A percentile compares a stretch with the other conserved stretches of the same genome.
phyloP scores from a whole-genome alignment of 30 jellyfish, hydroid and myxozoan species.

The Phacellophora camtschatica region DNA sequence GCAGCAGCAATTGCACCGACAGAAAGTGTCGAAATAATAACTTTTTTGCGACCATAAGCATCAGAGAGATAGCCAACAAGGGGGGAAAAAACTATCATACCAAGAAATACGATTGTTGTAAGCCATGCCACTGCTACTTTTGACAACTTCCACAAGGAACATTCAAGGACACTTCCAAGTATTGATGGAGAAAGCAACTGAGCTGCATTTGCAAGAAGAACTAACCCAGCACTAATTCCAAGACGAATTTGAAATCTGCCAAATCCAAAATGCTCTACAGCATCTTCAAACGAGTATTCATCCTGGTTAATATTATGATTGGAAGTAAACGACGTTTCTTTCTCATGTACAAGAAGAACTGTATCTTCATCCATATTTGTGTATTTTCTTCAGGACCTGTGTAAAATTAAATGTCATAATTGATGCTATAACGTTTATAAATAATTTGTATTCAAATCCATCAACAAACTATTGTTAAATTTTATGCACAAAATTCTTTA shows the following conservation, averaged over 20 bases:
- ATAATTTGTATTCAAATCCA: no score
- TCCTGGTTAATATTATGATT: no score
- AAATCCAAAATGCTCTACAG: slow-evolving; percentile 70
- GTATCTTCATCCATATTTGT: no score
- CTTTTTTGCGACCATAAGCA: slow-evolving; percentile 42
- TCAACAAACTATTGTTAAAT: no score
- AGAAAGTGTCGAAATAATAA: slow-evolving; percentile 17
- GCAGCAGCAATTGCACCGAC: slow-evolving; percentile 60
- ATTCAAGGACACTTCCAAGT: slow-evolving; percentile 47
- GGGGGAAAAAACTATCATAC: slow-evolving; percentile 55
- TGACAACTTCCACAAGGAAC: slow-evolving; percentile 52
- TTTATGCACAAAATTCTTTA: no score
- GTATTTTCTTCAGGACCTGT: no score
- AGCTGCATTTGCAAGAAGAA: slow-evolving; percentile 55
- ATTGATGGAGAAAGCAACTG: slow-evolving; percentile 54
- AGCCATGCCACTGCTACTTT: slow-evolving; percentile 63
- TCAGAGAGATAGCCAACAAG: slow-evolving; percentile 50
- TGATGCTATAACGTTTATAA: no score
- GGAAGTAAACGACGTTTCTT: no score
- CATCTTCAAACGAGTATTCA: slow-evolving; percentile 61
- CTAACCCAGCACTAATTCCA: slow-evolving; percentile 52
- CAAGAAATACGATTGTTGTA: slow-evolving; percentile 59
- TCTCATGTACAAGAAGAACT: no score
- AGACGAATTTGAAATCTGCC: slow-evolving; percentile 70
- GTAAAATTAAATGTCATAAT: no score